Percentiles rank a stretch among this genome's conserved stretches.
phyloP scores from a whole-genome alignment of 2,797 vertebrate species.

The Caiman crocodilus region DNA sequence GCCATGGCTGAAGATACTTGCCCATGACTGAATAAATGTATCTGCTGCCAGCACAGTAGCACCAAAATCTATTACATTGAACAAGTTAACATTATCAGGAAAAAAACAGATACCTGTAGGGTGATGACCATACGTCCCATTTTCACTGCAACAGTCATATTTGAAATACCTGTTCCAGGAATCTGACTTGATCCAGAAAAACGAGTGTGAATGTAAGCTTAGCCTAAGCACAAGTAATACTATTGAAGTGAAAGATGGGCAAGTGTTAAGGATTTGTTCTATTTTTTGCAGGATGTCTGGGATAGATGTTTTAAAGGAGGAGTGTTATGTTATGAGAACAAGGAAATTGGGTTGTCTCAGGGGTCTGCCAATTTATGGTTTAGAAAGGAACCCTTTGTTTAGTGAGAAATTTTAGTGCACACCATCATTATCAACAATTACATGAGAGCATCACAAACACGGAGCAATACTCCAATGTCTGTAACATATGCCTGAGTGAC shows the following conservation, averaged over 20 bases:
- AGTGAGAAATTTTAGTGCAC: neutral
- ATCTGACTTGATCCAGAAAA: neutral
- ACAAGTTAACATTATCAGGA: constrained; percentile 5
- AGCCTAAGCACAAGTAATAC: neutral
- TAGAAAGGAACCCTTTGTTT: neutral
- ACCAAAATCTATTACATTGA: constrained; percentile 12
- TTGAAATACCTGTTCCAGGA: too few species aligned
- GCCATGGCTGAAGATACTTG: neutral
- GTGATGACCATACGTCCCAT: too few species aligned
- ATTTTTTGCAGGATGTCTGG: too few species aligned
- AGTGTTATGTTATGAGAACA: too few species aligned
- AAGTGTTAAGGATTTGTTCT: too few species aligned
- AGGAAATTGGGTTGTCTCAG: too few species aligned
- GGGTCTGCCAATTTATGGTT: neutral
- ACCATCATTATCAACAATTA: neutral
- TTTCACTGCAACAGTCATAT: too few species aligned
- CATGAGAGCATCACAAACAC: neutral
- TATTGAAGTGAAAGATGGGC: too few species aligned
- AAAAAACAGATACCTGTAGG: constrained; percentile 13
- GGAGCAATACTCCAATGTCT: neutral
- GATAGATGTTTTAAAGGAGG: too few species aligned
- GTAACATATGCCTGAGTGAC: too few species aligned
- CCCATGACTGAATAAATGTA: constrained; percentile 13
- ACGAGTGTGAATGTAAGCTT: neutral
- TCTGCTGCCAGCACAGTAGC: neutral